A percentile compares a stretch with the other conserved stretches of the same genome.
phyloP scores from a whole-genome alignment of 2,113 vertebrate genomes.

The Rhabdomys dilectus region DNA sequence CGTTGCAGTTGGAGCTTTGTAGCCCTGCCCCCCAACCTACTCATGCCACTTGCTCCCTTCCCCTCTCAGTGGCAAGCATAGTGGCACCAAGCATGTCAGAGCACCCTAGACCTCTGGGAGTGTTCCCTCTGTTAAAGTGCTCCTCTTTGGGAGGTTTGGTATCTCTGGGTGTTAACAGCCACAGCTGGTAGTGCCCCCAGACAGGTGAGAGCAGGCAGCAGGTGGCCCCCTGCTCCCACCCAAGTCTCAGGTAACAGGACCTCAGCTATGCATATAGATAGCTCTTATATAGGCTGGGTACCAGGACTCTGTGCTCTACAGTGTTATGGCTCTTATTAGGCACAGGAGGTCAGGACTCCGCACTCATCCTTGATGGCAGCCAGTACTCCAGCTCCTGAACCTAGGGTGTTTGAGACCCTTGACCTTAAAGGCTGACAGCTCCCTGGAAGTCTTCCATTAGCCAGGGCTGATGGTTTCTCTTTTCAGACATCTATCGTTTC shows the following conservation, averaged over 20 bases:
- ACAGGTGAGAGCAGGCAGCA: background rate
- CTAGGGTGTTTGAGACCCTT: background rate
- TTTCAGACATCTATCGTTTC: background rate
- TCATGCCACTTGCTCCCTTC: background rate
- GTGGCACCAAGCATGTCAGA: background rate
- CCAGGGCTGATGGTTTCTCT: background rate
- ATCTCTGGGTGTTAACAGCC: too few relatives aligned
- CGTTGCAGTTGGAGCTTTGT: background rate
- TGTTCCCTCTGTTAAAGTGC: background rate
- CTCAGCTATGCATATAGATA: background rate
- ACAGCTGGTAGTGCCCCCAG: background rate
- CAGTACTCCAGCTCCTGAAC: too few relatives aligned
- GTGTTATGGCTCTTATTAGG: background rate
- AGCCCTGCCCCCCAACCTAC: background rate
- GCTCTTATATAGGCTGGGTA: background rate
- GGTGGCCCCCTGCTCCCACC: background rate
- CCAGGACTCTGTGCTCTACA: background rate
- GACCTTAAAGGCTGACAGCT: background rate
- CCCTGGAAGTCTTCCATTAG: background rate
- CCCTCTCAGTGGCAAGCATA: background rate
- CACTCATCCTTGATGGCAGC: too few relatives aligned
- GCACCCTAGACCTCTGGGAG: background rate
- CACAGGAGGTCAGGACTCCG: background rate
- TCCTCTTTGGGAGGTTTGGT: background rate
- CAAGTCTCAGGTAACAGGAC: background rate